Percentiles rank a stretch among this genome's conserved stretches.
These are phyloP conservation scores for Zaprionus lachaisei DNA, from an alignment of 1,140 invertebrate species.

Conservation along the genomic window DNA sequence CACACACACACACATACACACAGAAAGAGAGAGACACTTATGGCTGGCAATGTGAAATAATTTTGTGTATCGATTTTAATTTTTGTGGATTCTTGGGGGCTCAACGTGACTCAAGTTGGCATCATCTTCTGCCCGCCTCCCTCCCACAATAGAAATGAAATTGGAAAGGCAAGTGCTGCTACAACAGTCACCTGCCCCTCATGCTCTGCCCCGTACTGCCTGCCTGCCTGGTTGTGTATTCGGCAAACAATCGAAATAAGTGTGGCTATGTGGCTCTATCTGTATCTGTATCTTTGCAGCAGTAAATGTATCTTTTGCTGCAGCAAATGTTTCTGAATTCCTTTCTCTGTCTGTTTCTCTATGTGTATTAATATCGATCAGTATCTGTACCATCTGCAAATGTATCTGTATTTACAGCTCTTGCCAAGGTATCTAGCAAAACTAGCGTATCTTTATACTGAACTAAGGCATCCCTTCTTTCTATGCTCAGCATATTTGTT, in stretches of 20 bases:
- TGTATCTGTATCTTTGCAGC: constrained; percentile 24
- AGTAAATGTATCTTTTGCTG: constrained; percentile 37
- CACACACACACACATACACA: not conserved
- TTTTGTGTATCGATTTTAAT: constrained; percentile 51
- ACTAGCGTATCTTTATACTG: constrained; percentile 9
- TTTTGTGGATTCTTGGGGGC: constrained; percentile 16
- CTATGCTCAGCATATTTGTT: constrained; percentile 68
- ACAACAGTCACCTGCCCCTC: not conserved
- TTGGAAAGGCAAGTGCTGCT: constrained; percentile 2
- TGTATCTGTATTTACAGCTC: constrained; percentile 9
- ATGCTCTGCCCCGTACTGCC: not conserved
- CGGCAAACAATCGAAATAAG: constrained; percentile 72
- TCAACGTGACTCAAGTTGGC: constrained; percentile 35
- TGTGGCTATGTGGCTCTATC: constrained; percentile 41
- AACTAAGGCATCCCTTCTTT: constrained; percentile 15
- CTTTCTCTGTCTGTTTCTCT: constrained; percentile 3
- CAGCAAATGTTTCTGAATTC: constrained; percentile 7
- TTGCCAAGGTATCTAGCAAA: too few species aligned
- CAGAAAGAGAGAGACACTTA: not conserved
- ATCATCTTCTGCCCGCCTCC: constrained; percentile 22
- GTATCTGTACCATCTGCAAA: constrained; percentile 24
- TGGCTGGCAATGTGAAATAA: constrained; percentile 46
- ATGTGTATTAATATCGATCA: constrained; percentile 37
- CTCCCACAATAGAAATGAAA: not conserved
- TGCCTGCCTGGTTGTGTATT: constrained; percentile 1